Percentiles rank a stretch among this genome's conserved stretches.
phyloP scores from a whole-genome alignment of 2,113 vertebrate species.

The Oreochromis niloticus region DNA sequence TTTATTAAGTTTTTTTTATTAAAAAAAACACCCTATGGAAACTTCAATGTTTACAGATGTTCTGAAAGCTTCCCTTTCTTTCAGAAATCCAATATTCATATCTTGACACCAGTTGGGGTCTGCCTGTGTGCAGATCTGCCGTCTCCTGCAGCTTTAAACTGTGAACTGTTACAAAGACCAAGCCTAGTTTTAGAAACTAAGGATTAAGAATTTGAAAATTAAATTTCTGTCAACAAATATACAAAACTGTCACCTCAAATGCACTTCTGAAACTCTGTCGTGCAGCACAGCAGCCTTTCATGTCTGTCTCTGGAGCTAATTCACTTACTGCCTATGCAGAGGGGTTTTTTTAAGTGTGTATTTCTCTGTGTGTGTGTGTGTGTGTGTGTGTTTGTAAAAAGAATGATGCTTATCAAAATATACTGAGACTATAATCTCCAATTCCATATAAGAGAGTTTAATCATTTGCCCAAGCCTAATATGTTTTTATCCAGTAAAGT shows the following conservation, averaged over 20 bases:
- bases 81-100: not conserved
- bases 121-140: not conserved
- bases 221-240: not conserved
- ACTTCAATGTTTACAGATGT: not conserved
- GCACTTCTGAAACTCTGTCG: not conserved
- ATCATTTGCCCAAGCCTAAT: constrained; percentile 10
- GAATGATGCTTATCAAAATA: not conserved
- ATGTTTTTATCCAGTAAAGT: not conserved
- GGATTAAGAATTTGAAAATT: not conserved
- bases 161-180: not conserved
- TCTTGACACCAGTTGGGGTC: not conserved
- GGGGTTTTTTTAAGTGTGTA: not conserved
- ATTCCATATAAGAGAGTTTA: not conserved
- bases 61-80: not conserved
- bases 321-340: not conserved
- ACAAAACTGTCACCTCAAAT: not conserved
- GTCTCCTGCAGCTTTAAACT: not conserved
- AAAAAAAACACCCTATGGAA: not conserved
- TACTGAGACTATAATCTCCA: not conserved
- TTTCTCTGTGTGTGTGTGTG: not conserved
- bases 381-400: not conserved
- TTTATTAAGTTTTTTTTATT: not conserved
- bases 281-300: not conserved
- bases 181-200: not conserved
- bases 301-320: not conserved